Evolutionary conservation across 1,140 invertebrate species (phyloP), one percentile per base, ranked within the genome.

Genomic region (Zaprionus inermis): DNA sequence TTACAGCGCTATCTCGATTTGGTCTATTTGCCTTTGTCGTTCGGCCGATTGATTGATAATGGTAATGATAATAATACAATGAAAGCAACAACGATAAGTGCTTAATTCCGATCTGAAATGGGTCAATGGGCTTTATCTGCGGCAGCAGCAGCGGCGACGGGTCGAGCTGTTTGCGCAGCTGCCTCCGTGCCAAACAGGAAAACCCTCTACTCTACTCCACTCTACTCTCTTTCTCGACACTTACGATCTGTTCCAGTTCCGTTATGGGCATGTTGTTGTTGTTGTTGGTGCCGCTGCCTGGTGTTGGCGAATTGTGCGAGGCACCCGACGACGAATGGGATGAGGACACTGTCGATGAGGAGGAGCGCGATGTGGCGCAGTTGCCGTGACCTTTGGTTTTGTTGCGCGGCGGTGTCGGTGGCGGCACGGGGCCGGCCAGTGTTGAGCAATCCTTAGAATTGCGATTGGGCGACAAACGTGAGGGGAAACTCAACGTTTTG

Each of bases 401-500:
- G 78, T 94, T 94, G 20, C 93, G 91, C 12, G 94, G 93, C 66
- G 93, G 93, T 11, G 93, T 94, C 64, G 93, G 94, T 14, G 93
- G 91, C 20, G 93, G 91, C 59, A 83, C 78, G 3, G 94, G 93
- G 78, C 93, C 94, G 59, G 85, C 85, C 61, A 91, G 28, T 58
- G 93, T 93, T 67, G 94, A 93, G 92, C 94, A 94, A 92, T 96
- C 95, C 93, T 96, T 96, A 22, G 94, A 94, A 41, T 94, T 94
- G 79, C 96, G 95, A 90, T 96, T 96, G 1, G 96, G 96, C 58
- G 96, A 96, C 78, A 97, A 93, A 91, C 96, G 94, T 79, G 96
- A 95, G 68, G 96, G 96, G 92, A 97, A 97, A 93, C 96, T 97
- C 88, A 97, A 93, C 75, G 96, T 97, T 94, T 97, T 97, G 82